Base-by-base conservation (phyloP, 1,140 invertebrate species). In the Bombus fervidus region DNA sequence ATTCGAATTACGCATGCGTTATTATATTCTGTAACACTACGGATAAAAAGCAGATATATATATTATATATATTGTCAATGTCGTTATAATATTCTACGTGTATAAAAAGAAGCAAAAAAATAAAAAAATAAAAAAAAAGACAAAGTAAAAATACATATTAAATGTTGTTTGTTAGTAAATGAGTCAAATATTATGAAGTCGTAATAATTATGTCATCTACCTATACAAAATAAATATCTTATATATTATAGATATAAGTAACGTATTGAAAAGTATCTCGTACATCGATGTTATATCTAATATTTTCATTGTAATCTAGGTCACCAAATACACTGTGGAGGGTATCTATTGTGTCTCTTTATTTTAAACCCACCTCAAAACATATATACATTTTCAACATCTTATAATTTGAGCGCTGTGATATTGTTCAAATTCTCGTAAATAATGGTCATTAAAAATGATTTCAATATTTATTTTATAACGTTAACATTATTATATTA, bases 321-420 rank as follows among this genome's bases (percentile, higher is more conserved):
- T 92, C 85, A 93, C 88, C 85, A 92, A 94, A 94, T 92, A 93
- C 86, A 94, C 88, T 92, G 89, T 93, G 89, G 88, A 93, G 89
- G 90, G 83, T 90, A 93, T 39, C 15, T 28, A n/a, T 22, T 18
- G 34, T 41, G 83, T 47, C 47, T 78, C 47, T 79, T 76, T 22
- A 37, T 64, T 64, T n/a, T 1, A 34, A 22, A 15, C 43, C 73
- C 25, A 6, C 37, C 31, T 31, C 3, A 34, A 53, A 31, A 74
- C 9, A 47, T 31, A 31, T 9, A 31, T 8, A 22, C 47, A 53
- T 53, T 53, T 53, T 53, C 18, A 53, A 53, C 5, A 53, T 22
- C 10, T 74, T 47, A 39, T 39, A 3, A 68, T 62, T n/a, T n/a
- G 59, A 59, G 57, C 0, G 47, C 28, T 28, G 3, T 62, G 28